Base-by-base conservation (phyloP, 2,888 invertebrate species). In the Acanthosepion pharaonis region DNA sequence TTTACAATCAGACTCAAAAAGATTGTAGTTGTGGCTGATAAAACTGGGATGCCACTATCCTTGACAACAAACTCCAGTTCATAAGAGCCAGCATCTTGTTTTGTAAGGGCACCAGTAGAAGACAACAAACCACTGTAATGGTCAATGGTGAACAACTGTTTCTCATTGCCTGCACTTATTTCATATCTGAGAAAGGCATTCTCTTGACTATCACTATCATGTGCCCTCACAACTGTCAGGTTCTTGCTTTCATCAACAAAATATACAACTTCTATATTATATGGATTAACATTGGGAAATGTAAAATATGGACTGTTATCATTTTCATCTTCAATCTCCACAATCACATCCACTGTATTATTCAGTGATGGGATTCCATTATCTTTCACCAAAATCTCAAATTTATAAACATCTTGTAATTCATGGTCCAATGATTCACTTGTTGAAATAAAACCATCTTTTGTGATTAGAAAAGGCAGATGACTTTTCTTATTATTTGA, bases 81-180 rank as follows among this genome's bases (percentile, higher is more conserved):
- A 78, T 78, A 78, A 15, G 78, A 78, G 78, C 78, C 78, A 33
- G 78, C 78, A 78, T 78, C 78, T 78, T 78, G 78, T 78, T 78
- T 78, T n/a, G 78, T 78, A 78, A 78, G 78, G 78, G 78, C 78
- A 78, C 78, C 78, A n/a, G 78, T 78, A 78, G 78, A 78, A 78
- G 78, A 78, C n/a, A 78, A 78, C 11, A 78, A 78, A 78, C 78
- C 78, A 78, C 78, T 78, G 78, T 78, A 78, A 78, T 78, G 78
- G n/a, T 78, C 78, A 78, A 78, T 78, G n/a, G 78, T 78, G n/a
- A 78, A 78, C 78, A 78, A 78, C 78, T 78, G 78, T 78, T 78
- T 78, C 78, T 78, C 78, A 78, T 78, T 78, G 78, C 78, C 78
- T n/a, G 78, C n/a, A 33, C 78, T 78, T 78, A 78, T 78, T 78